A percentile compares a stretch with the other conserved stretches of the same genome.
phyloP scores from a whole-genome alignment of 2,888 invertebrate genomes.

The Microdon myrmicae region DNA sequence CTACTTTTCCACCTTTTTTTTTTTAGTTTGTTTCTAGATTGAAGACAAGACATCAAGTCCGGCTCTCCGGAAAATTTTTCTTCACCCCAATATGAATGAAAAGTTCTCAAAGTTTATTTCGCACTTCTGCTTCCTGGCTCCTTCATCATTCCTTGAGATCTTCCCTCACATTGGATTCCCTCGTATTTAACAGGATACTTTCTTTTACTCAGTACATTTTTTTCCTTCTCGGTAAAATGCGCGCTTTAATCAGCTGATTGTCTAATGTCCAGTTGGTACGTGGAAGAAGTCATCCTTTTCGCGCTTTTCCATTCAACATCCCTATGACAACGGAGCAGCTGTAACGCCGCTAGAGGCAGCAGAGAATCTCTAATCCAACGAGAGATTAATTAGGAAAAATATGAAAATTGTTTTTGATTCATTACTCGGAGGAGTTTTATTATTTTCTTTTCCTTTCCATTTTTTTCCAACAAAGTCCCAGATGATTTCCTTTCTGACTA shows the following conservation, averaged over 20 bases:
- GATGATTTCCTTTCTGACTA: conserved; percentile 25
- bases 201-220: neutral
- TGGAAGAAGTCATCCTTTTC: conserved; percentile 13
- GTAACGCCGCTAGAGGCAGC: conserved; percentile 3
- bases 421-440: conserved; percentile 57
- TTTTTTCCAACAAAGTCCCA: conserved; percentile 27
- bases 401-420: conserved; percentile 63
- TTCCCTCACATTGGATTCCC: conserved; percentile 4
- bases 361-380: conserved; percentile 46
- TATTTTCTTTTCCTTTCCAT: conserved; percentile 23
- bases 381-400: conserved; percentile 65
- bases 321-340: conserved; percentile 37
- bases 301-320: conserved; percentile 39
- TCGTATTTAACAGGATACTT: neutral
- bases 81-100: conserved; percentile 26
- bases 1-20: neutral
- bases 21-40: conserved; percentile 9
- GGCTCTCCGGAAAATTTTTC: conserved; percentile 53
- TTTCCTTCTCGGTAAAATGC: conserved; percentile 19
- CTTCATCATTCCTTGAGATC: neutral
- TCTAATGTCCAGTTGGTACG: conserved; percentile 28
- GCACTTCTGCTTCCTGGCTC: conserved; percentile 34
- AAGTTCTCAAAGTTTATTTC: conserved; percentile 46
- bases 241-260: conserved; percentile 55
- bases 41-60: conserved; percentile 52